Conservation (phyloP, 2,797 vertebrate species). For the Limnodromus scolopaceus region DNA sequence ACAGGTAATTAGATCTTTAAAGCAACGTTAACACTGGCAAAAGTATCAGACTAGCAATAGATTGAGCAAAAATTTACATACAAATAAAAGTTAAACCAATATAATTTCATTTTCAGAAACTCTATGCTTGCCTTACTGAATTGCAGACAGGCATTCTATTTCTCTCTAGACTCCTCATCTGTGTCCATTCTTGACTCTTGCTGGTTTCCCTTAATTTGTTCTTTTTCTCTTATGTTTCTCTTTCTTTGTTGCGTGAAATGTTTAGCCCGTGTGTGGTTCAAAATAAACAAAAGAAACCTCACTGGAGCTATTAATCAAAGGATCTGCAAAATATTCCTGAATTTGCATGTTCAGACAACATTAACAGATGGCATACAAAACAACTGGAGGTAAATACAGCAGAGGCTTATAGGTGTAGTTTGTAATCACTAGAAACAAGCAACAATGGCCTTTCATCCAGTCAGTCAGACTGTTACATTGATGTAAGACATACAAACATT, state of each 20-base stretch:
- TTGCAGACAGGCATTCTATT: not conserved
- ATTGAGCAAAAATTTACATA: not conserved
- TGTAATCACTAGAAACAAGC: not conserved
- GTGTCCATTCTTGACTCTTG: not conserved
- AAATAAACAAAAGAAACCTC: not conserved
- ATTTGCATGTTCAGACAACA: not conserved
- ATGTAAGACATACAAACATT: not conserved
- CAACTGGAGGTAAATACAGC: not conserved
- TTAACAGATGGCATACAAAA: not conserved
- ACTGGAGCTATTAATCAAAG: not conserved
- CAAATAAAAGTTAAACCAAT: not conserved
- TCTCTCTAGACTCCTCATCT: not conserved
- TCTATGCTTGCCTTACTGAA: not conserved
- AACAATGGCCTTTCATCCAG: not conserved
- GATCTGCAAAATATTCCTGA: not conserved
- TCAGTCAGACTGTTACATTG: not conserved
- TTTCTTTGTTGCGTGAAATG: not conserved
- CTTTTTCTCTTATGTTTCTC: not conserved
- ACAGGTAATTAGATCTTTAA: not conserved
- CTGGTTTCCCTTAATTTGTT: not conserved
- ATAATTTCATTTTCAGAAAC: not conserved
- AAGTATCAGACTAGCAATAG: not conserved
- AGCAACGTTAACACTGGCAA: not conserved
- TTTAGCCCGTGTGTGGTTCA: not conserved
- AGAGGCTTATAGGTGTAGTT: not conserved